Evolutionary conservation across 2,797 vertebrate species (phyloP).

Genomic region (Xenops minutus): DNA sequence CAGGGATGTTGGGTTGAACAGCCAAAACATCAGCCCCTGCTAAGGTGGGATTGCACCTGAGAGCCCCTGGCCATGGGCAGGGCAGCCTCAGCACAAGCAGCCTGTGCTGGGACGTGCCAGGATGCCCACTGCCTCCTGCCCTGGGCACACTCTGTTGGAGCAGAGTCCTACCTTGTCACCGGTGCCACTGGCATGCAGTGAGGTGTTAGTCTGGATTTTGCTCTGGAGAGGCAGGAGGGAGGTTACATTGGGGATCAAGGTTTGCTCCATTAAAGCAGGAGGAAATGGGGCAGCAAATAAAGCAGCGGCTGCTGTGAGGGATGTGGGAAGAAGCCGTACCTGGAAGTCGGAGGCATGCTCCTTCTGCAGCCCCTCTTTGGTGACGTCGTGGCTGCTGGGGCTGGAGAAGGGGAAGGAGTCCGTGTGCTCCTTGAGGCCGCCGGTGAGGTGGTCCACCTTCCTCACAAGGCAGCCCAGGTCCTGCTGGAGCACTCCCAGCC

Average conservation of each 20-base stretch:
- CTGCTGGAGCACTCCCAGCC: constrained; percentile 86
- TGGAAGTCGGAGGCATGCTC: constrained; percentile 79
- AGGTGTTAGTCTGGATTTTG: constrained; percentile 60
- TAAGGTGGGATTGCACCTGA: neutral
- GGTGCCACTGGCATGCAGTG: constrained; percentile 72
- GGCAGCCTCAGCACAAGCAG: neutral
- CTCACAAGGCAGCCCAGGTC: constrained; percentile 88
- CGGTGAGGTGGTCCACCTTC: constrained; percentile 81
- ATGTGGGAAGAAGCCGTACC: constrained; percentile 74
- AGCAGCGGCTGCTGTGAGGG: constrained; percentile 42
- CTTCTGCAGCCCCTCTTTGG: constrained; percentile 78
- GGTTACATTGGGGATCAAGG: constrained; percentile 11
- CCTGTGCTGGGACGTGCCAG: accelerated
- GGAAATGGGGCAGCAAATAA: constrained; percentile 68
- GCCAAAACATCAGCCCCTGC: neutral
- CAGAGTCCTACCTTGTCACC: constrained; percentile 74
- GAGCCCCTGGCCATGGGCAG: neutral
- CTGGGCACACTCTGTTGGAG: constrained; percentile 75
- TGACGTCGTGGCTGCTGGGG: constrained; percentile 61
- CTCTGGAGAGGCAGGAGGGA: constrained; percentile 42
- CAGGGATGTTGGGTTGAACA: neutral
- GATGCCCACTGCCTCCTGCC: neutral
- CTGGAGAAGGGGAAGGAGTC: constrained; percentile 75
- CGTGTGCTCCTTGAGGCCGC: constrained; percentile 72
- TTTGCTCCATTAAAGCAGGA: constrained; percentile 55